Evolutionary conservation across 2,113 vertebrate species (phyloP), one percentile per base, ranked within the genome.

Genomic region (Mellivora capensis): DNA sequence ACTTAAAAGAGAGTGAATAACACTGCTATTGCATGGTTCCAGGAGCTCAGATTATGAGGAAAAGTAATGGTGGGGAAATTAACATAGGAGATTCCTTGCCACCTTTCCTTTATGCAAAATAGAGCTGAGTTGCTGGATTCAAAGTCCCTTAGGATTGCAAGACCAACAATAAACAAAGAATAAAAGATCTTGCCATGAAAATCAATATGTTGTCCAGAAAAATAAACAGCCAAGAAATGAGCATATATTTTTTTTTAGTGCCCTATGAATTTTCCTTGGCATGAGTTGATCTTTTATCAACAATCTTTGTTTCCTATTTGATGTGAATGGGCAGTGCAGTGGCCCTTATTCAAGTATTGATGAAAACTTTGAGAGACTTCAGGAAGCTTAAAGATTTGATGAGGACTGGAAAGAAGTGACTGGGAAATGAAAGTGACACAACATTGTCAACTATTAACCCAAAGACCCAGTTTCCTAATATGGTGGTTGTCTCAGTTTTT

Each of bases 161-260:
- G 61, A 86, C 59, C 29, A 83, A 79, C 57, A 88, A 91, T 83
- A 97, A 92, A 98, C 86, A 97, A 97, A 96, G 97, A 98, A 96
- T 93, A 94, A 96, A 97, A 98, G 42, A 88, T 80, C 89, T 2
- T 71, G 42, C 64, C 14, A 86, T 79, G 49, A 91, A 94, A 95
- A 98, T 97, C 93, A 96, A 62, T 97, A 69, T 82, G 37, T 20
- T n/a, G 13, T 83, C 69, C 87, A 96, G 93, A 86, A 96, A 97
- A 98, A 96, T 74, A 95, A 91, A 94, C 0, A 89, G 84, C 42
- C 27, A 67, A 94, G 2, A 69, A 95, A 86, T 84, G 74, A 77
- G 62, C 34, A 37, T 90, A n/a, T 29, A 6, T 79, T 39, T 83
- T 54, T 87, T 52, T 83, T 61, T 61, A 27, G 69, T 95, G 59